These are phyloP conservation scores for Spermophilus dauricus DNA, from an alignment of 2,113 vertebrate genomes.

Conservation along the genomic window DNA sequence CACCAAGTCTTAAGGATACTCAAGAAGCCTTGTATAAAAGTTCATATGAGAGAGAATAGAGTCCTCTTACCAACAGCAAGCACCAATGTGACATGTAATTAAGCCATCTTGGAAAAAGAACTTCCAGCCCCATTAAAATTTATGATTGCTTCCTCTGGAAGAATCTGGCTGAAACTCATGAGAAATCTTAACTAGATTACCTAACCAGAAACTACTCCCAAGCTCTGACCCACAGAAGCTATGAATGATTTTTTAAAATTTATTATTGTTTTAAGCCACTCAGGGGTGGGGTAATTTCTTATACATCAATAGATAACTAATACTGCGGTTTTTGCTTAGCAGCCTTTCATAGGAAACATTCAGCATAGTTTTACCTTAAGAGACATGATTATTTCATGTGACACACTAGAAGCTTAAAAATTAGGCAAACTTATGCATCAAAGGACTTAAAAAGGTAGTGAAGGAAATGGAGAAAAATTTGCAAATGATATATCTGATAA, in stretches of 20 bases:
- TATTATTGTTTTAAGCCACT: neutral
- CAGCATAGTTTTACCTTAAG: neutral
- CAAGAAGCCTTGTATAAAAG: neutral
- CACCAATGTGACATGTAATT: neutral
- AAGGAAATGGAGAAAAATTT: neutral
- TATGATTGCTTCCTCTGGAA: neutral
- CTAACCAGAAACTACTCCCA: neutral
- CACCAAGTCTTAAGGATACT: neutral
- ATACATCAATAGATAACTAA: neutral
- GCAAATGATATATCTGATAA: neutral
- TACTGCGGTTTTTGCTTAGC: neutral
- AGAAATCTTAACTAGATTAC: neutral
- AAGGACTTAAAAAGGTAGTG: neutral
- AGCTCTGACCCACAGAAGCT: neutral
- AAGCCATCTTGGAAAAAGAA: neutral
- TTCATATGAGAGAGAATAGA: accelerated
- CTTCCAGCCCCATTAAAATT: neutral
- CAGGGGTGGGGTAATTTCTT: neutral
- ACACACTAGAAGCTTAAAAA: neutral
- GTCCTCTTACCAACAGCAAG: neutral
- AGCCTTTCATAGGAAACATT: neutral
- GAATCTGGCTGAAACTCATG: neutral
- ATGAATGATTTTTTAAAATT: neutral
- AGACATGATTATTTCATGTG: neutral
- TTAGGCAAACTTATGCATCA: neutral